Evolutionary conservation across 2,888 invertebrate genomes (phyloP).

Genomic region (Euplexia lucipara): DNA sequence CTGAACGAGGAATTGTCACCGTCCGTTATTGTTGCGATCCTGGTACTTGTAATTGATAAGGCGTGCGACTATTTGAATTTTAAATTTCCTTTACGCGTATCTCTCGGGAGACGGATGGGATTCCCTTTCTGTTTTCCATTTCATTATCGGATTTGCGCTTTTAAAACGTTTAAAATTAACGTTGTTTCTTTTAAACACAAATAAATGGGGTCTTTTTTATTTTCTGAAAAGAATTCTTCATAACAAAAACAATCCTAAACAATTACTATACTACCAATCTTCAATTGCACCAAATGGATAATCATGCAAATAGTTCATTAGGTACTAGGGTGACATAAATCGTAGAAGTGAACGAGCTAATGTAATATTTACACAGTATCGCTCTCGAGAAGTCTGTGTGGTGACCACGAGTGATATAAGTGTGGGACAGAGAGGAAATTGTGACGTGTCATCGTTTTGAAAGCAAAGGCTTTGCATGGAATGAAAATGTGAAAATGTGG

Average conservation of each 20-base stretch:
- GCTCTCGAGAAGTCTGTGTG: constrained; percentile 72
- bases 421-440: constrained; percentile 41
- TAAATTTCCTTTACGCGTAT: constrained; percentile 77
- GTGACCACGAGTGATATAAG: constrained; percentile 45
- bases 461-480: constrained; percentile 39
- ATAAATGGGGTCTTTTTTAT: background rate
- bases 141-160: constrained; percentile 72
- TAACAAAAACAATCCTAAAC: background rate
- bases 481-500: background rate
- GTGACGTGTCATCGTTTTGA: constrained; percentile 45
- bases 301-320: constrained; percentile 56
- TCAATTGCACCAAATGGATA: constrained; percentile 2
- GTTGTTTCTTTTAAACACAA: constrained; percentile 32
- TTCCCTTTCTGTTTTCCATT: constrained; percentile 74
- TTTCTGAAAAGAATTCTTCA: background rate
- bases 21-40: constrained; percentile 77
- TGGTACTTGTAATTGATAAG: constrained; percentile 89
- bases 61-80: constrained; percentile 86
- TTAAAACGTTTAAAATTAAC: constrained; percentile 62
- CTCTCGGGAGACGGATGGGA: constrained; percentile 74
- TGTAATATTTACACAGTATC: constrained; percentile 80
- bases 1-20: constrained; percentile 79
- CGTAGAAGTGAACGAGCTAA: constrained; percentile 67
- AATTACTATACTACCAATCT: background rate
- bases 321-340: constrained; percentile 60